These are phyloP conservation scores for Lepus oiostolus DNA, from an alignment of 2,797 vertebrate genomes.

Conservation along the genomic window DNA sequence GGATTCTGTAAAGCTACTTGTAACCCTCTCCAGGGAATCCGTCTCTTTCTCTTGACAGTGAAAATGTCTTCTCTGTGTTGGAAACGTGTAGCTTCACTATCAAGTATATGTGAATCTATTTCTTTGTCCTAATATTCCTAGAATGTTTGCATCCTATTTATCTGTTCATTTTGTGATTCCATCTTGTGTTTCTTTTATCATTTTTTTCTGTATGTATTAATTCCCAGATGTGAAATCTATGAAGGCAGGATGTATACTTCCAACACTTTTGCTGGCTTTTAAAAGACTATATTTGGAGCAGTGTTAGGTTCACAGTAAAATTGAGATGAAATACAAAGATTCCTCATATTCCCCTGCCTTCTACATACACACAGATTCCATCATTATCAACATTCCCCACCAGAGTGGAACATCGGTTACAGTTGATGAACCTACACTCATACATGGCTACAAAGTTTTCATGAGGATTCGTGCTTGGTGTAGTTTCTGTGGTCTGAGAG, in stretches of 20 bases:
- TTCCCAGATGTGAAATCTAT: neutral
- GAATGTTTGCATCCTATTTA: neutral
- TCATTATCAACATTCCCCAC: neutral
- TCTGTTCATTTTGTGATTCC: neutral
- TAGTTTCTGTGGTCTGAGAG: neutral
- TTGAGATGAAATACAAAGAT: neutral
- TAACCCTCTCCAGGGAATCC: neutral
- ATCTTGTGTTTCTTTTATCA: neutral
- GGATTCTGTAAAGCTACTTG: neutral
- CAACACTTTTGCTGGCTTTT: neutral
- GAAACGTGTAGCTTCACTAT: too few species aligned
- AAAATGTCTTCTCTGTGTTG: neutral
- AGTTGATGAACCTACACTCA: neutral
- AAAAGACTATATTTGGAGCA: neutral
- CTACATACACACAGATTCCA: rapidly evolving
- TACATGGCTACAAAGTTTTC: neutral
- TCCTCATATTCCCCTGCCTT: too few species aligned
- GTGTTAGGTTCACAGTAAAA: neutral
- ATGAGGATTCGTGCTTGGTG: neutral
- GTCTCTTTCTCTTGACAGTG: neutral
- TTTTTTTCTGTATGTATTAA: neutral
- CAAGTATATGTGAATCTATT: neutral
- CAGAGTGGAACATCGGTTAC: neutral
- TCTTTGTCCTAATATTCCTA: neutral
- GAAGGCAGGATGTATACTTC: neutral